Conservation (phyloP, 2,113 vertebrate genomes). For the Indicator maculatus region DNA sequence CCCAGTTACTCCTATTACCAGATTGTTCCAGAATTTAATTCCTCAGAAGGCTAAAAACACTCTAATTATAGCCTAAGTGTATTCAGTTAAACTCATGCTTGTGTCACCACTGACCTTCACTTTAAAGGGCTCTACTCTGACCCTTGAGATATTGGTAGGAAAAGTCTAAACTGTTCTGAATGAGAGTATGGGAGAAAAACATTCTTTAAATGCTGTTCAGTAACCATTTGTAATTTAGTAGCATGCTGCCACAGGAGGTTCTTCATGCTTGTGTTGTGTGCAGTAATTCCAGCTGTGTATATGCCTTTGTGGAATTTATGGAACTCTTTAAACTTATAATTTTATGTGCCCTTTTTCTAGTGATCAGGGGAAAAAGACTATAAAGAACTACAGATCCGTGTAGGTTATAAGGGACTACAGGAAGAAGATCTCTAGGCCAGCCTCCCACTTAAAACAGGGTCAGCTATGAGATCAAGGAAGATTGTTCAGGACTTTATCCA, state of each 20-base stretch:
- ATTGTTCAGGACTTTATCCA: background rate
- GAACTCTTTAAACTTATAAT: background rate
- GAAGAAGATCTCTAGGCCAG: background rate
- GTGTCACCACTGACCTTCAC: background rate
- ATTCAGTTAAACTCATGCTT: background rate
- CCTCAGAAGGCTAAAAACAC: background rate
- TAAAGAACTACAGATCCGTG: background rate
- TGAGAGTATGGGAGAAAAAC: background rate
- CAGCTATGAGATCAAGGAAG: background rate
- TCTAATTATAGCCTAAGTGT: background rate
- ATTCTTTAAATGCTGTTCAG: background rate
- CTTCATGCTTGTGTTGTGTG: background rate
- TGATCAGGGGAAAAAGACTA: background rate
- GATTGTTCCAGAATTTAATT: constrained; percentile 2
- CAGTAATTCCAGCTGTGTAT: background rate
- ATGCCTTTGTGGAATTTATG: background rate
- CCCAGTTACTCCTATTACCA: background rate
- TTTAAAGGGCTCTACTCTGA: constrained; percentile 3
- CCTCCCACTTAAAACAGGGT: background rate
- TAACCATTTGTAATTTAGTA: background rate
- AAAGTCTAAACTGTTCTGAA: background rate
- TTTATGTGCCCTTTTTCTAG: background rate
- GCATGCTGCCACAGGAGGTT: accelerated
- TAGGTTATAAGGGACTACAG: background rate
- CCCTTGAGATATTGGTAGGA: background rate